Evolutionary conservation across 2,888 invertebrate species (phyloP).

Genomic region (Scaptomyza cyrtandrae): DNA sequence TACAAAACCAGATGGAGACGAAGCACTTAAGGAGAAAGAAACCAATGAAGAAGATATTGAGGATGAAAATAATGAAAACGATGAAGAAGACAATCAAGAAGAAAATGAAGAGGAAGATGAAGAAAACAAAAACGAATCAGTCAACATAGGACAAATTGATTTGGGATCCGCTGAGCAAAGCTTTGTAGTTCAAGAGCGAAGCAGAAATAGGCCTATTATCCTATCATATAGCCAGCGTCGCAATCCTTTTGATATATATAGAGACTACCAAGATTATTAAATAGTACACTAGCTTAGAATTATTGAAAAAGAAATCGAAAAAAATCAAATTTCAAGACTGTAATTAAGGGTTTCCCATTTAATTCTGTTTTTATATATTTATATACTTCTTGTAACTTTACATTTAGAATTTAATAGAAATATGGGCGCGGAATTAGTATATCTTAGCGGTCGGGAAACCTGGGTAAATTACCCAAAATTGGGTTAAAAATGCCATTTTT

Average conservation of each 20-base stretch:
- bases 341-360: not conserved
- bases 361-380: too few species aligned
- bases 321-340: not conserved
- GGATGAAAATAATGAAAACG: slow-evolving; percentile 1
- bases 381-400: too few species aligned
- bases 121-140: not conserved
- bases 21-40: not conserved
- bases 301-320: slow-evolving; percentile 4
- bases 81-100: not conserved
- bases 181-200: slow-evolving; percentile 28
- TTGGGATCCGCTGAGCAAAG: not conserved
- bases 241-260: slow-evolving; percentile 35
- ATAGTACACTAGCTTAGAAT: not conserved
- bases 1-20: not conserved
- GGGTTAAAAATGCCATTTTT: too few species aligned
- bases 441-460: too few species aligned
- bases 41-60: slow-evolving; percentile 1
- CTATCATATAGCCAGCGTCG: slow-evolving; percentile 23
- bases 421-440: too few species aligned
- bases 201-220: slow-evolving; percentile 17
- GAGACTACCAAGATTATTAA: slow-evolving; percentile 27
- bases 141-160: not conserved
- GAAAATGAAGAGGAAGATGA: not conserved
- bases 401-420: too few species aligned
- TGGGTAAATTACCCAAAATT: too few species aligned